A percentile compares a stretch with the other conserved stretches of the same genome.
Conservation (phyloP, 2,888 invertebrate species). For the Muscina levida region DNA sequence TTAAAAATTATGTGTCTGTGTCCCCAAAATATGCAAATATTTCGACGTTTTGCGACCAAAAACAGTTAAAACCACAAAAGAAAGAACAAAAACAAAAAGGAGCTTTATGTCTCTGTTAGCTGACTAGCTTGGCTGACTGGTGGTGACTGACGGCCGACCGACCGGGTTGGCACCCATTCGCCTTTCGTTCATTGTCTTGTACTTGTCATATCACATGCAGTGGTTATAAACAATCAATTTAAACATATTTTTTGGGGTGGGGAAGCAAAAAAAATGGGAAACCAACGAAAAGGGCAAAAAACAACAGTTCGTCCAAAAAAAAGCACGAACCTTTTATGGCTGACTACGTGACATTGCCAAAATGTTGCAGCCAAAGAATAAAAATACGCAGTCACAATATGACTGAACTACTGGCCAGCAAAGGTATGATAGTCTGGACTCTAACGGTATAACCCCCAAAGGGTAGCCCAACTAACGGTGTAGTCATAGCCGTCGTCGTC, state of each 20-base stretch:
- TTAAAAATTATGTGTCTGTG: slow-evolving; percentile 39
- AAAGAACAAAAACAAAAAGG: background rate
- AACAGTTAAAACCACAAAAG: background rate
- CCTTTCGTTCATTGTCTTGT: slow-evolving; percentile 7
- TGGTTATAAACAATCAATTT: slow-evolving; percentile 63
- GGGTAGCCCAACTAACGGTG: too few relatives aligned
- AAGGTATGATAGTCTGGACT: slow-evolving; percentile 23
- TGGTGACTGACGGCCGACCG: background rate
- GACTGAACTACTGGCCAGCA: background rate
- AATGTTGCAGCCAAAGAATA: slow-evolving; percentile 19
- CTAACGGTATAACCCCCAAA: too few relatives aligned
- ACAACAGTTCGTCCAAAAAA: background rate
- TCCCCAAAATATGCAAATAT: slow-evolving; percentile 34
- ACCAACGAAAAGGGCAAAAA: background rate
- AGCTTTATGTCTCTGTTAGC: slow-evolving; percentile 19
- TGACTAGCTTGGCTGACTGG: background rate
- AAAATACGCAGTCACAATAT: background rate
- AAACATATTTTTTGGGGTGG: slow-evolving; percentile 34
- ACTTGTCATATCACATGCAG: slow-evolving; percentile 60
- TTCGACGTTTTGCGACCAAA: slow-evolving; percentile 19
- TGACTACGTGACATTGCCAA: slow-evolving; percentile 59
- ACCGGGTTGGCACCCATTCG: too few relatives aligned
- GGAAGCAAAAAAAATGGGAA: background rate
- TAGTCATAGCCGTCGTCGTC: too few relatives aligned
- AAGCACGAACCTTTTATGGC: slow-evolving; percentile 9